Conservation (phyloP, 2,113 vertebrate genomes). For the Dromas ardeola region DNA sequence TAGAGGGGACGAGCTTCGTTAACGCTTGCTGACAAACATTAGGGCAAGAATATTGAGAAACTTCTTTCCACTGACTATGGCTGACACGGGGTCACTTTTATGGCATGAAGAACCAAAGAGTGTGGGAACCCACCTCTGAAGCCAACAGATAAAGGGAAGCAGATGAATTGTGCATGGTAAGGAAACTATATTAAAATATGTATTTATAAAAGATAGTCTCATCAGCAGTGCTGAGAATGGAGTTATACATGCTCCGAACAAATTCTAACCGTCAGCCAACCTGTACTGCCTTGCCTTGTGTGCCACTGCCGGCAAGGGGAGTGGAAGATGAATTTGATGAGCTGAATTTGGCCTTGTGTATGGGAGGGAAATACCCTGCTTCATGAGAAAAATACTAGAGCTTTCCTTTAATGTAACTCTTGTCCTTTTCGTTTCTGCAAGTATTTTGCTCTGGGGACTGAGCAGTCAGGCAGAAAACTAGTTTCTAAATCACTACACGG, state of each 20-base stretch:
- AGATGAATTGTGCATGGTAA: not conserved
- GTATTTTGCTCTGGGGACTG: conserved; percentile 56
- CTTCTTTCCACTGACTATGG: not conserved
- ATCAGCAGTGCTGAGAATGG: not conserved
- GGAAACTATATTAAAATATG: not conserved
- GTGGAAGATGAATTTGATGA: not conserved
- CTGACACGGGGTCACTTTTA: not conserved
- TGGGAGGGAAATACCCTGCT: not conserved
- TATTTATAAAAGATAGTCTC: not conserved
- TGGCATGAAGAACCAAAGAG: not conserved
- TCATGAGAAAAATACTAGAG: not conserved
- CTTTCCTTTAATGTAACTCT: conserved; percentile 28
- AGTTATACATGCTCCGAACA: not conserved
- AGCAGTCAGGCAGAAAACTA: conserved; percentile 72
- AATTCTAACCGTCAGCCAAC: not conserved
- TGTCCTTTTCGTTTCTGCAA: conserved; percentile 42
- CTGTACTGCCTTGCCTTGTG: not conserved
- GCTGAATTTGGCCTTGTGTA: not conserved
- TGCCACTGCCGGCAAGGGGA: not conserved
- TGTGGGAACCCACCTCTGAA: not conserved
- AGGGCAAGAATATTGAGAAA: not conserved
- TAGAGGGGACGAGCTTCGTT: not conserved
- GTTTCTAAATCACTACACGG: conserved; percentile 64
- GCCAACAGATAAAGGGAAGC: not conserved
- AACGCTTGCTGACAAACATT: not conserved